Evolutionary conservation across 2,888 invertebrate genomes (phyloP), one percentile per base, ranked within the genome.

Genomic region (Salpingus planirostris): DNA sequence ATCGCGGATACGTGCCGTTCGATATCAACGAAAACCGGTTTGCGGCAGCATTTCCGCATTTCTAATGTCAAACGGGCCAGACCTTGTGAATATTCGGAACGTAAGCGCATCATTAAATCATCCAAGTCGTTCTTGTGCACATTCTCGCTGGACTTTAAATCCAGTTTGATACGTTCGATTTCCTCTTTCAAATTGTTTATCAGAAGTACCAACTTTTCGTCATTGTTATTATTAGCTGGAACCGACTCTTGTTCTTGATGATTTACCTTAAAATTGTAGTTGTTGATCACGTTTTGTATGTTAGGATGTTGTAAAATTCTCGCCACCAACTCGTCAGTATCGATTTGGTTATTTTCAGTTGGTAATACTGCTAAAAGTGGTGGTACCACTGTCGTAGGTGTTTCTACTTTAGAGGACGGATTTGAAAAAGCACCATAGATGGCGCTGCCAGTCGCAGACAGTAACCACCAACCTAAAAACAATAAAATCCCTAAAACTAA

Each of bases 121-220:
- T 21, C 34, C 14, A 49, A 29, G 31, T 47, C 44, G 11, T 42
- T 42, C 6, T 38, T 40, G 22, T 38, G 43, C 15, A 29, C 37
- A 26, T 35, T 39, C 21, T 53, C 68, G 29, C 72, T 59, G 30
- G 69, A 67, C 0, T 66, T 60, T 3, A 75, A 57, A 39, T 27
- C 22, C 5, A 67, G 59, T 47, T 74, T 73, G 35, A 79, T 69
- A 35, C 63, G 64, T 22, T 69, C 68, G 3, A 80, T 64, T 43
- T 74, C 71, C 8, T 45, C 39, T 26, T 42, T 43, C 12, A 59
- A 38, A 13, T 36, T 45, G 21, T 50, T 37, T 24, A 57, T 52
- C 13, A 49, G 27, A 15, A 35, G 29, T 31, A 46, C 45, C 26
- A 33, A 11, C 18, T 28, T 28, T 11, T 24, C 34, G 11, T 38